A percentile compares a stretch with the other conserved stretches of the same genome.
phyloP scores from a whole-genome alignment of 2,888 invertebrate genomes.

The Sphaerophoria taeniata region DNA sequence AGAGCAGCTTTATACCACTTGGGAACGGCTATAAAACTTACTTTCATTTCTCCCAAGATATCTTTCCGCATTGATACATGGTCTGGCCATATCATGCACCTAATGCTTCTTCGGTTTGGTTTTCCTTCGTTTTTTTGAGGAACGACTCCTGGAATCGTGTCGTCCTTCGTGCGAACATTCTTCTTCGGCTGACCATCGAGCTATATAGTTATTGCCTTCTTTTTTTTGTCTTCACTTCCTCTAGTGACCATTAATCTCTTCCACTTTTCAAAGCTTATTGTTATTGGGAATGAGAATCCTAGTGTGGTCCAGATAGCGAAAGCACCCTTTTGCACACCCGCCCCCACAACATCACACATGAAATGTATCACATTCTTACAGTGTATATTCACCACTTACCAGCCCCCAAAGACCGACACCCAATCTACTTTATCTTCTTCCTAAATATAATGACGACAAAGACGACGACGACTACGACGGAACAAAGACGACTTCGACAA shows the following conservation, averaged over 20 bases:
- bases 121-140: background rate
- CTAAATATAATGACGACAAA: slow-evolving; percentile 25
- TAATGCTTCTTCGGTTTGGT: slow-evolving; percentile 49
- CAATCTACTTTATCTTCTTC: slow-evolving; percentile 36
- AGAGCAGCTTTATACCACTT: slow-evolving; percentile 61
- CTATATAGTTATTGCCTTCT: slow-evolving; percentile 40
- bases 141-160: background rate
- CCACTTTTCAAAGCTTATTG: slow-evolving; percentile 74
- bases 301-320: slow-evolving; percentile 59
- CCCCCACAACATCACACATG: slow-evolving; percentile 62
- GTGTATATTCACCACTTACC: slow-evolving; percentile 32
- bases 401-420: background rate
- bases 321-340: slow-evolving; percentile 36
- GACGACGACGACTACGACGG: slow-evolving; percentile 9
- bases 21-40: slow-evolving; percentile 70
- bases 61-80: slow-evolving; percentile 71
- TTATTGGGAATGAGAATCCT: slow-evolving; percentile 69
- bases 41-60: slow-evolving; percentile 67
- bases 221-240: slow-evolving; percentile 54
- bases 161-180: slow-evolving; percentile 23
- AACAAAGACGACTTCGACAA: slow-evolving; percentile 1
- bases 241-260: slow-evolving; percentile 74
- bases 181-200: slow-evolving; percentile 18
- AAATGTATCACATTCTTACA: slow-evolving; percentile 71
- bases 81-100: slow-evolving; percentile 64